Base-by-base conservation (phyloP, 1,140 invertebrate genomes). In the Adelges cooleyi region DNA sequence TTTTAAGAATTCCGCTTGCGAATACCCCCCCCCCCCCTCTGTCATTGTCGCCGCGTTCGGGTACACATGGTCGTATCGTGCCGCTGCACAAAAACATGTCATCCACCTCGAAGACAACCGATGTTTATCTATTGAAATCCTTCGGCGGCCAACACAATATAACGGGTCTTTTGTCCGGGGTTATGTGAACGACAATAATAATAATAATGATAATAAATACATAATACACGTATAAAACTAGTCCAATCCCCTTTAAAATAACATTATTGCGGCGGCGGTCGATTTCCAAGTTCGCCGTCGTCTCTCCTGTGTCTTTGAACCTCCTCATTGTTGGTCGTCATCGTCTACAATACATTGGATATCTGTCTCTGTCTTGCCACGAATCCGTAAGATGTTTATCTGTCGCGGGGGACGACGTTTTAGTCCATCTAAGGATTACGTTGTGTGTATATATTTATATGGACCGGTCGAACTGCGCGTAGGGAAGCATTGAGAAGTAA, bases 61-160 rank as follows among this genome's bases (percentile, higher is more conserved):
- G 40, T n/a, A 0, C 9, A 33, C 11, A 6, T 33, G 29, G n/a
- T n/a, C n/a, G n/a, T n/a, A n/a, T n/a, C n/a, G n/a, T n/a, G n/a
- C n/a, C n/a, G n/a, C n/a, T n/a, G 56, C 22, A 62, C 56, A 62
- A 62, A 27, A 48, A 62, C 23, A 62, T 48, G 56, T 62, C 56
- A 48, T 46, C 40, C 52, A n/a, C n/a, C n/a, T n/a, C n/a, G n/a
- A n/a, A n/a, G 36, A 54, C 20, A 13, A 44, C 38, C 27, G 56
- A 62, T 62, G 56, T 62, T 62, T 62, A 62, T 62, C 56, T 46
- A 48, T 25, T 27, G 42, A 29, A 20, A 62, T 29, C 38, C 18
- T 25, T 2, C 25, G 13, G 2, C 23, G 20, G n/a, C n/a, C 42
- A 15, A 48, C 22, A 17, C 11, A 25, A 44, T 62, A n/a, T n/a